Conservation (phyloP, 92 coral and sea anemone species). For the Porites evermanni region DNA sequence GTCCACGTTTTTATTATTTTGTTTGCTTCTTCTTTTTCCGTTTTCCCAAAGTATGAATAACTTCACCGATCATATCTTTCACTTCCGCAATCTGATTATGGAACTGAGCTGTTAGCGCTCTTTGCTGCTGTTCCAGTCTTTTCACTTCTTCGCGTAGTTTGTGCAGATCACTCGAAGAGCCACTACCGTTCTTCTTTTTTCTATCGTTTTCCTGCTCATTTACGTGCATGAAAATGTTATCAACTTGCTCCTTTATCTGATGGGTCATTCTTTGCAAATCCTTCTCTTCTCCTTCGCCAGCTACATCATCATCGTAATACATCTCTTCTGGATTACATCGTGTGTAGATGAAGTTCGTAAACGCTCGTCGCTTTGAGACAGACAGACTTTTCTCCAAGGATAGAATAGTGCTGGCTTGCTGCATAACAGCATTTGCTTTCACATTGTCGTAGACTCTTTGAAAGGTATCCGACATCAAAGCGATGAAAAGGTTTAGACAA, state of each 20-base stretch:
- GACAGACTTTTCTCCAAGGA: constrained; percentile 81
- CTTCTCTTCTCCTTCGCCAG: constrained; percentile 75
- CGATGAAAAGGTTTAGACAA: constrained; percentile 90
- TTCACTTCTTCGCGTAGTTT: constrained; percentile 63
- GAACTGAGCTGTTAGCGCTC: constrained; percentile 69
- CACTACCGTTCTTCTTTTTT: constrained; percentile 29
- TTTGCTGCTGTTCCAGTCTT: constrained; percentile 77
- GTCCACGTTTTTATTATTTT: too few species aligned
- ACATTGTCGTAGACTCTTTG: constrained; percentile 98
- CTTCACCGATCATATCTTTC: constrained; percentile 72
- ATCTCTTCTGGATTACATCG: constrained; percentile 90
- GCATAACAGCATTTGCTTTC: constrained; percentile 97
- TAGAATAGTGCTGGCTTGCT: constrained; percentile 87
- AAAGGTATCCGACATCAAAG: constrained; percentile 97
- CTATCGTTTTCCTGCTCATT: constrained; percentile 45
- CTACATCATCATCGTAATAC: constrained; percentile 84
- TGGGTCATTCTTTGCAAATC: constrained; percentile 91
- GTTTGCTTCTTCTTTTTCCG: constrained; percentile 35
- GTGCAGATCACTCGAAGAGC: constrained; percentile 43
- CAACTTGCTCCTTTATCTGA: constrained; percentile 89
- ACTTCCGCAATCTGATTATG: constrained; percentile 83
- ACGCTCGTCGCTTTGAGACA: constrained; percentile 60
- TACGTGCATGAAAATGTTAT: constrained; percentile 60
- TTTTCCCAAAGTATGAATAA: constrained; percentile 41
- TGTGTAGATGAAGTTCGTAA: constrained; percentile 83